Conservation (phyloP, 1,140 invertebrate genomes). For the Heterodera schachtii region DNA sequence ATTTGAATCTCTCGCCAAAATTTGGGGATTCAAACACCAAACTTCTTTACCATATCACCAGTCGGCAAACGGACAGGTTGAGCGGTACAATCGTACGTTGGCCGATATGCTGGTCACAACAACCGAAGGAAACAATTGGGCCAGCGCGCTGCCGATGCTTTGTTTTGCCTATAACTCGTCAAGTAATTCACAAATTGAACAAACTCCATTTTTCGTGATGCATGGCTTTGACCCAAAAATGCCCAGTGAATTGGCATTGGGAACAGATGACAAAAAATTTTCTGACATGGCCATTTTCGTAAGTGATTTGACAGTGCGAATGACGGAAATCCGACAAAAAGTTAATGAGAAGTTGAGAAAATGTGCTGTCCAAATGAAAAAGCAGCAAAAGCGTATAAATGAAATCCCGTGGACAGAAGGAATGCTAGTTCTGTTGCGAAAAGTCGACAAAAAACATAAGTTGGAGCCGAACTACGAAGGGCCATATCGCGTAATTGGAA, state of each 20-base stretch:
- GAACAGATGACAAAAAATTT: not conserved
- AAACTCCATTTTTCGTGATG: constrained; percentile 10
- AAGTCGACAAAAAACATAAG: constrained; percentile 7
- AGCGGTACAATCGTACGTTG: constrained; percentile 5
- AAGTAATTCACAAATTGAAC: not conserved
- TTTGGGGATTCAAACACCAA: constrained; percentile 6
- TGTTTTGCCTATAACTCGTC: constrained; percentile 21
- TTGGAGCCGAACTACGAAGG: constrained; percentile 6
- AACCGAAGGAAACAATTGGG: constrained; percentile 10
- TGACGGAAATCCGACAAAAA: not conserved
- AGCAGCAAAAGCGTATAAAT: not conserved
- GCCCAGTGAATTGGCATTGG: not conserved
- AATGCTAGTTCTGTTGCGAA: not conserved
- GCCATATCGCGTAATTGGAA: not conserved
- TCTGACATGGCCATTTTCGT: constrained; percentile 1
- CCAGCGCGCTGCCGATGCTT: not conserved
- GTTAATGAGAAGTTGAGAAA: constrained; percentile 2
- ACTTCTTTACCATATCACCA: constrained; percentile 14
- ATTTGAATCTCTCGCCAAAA: constrained; percentile 13
- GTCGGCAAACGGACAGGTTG: constrained; percentile 12
- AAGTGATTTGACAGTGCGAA: not conserved
- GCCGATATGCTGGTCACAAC: constrained; percentile 12
- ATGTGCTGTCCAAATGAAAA: not conserved
- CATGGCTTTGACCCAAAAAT: constrained; percentile 6
- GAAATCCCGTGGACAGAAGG: constrained; percentile 3